A percentile compares a stretch with the other conserved stretches of the same genome.
Conservation (phyloP, 2,113 vertebrate species). For the Plecotus auritus region DNA sequence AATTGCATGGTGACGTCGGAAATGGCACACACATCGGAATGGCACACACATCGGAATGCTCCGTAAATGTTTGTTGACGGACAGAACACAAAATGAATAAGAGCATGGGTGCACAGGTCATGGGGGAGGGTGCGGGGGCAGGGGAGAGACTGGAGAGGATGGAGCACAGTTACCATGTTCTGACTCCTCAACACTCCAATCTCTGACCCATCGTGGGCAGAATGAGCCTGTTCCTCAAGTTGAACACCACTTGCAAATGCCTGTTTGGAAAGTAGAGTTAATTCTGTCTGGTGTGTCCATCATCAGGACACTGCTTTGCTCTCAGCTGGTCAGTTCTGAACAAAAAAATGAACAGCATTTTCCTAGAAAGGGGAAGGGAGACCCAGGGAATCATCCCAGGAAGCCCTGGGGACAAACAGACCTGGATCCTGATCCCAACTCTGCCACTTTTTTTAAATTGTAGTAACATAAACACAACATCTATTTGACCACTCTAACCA, state of each 20-base stretch:
- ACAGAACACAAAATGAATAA: not conserved
- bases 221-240: not conserved
- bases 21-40: not conserved
- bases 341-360: not conserved
- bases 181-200: not conserved
- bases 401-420: not conserved
- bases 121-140: not conserved
- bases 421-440: not conserved
- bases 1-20: not conserved
- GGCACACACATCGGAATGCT: not conserved
- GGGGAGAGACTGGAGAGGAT: not conserved
- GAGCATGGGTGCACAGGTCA: not conserved
- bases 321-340: not conserved
- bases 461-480: not conserved
- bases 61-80: not conserved
- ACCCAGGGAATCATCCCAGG: not conserved
- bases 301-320: not conserved
- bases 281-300: not conserved
- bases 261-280: not conserved
- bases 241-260: not conserved
- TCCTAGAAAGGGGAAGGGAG: not conserved
- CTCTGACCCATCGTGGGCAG: not conserved
- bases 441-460: not conserved
- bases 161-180: not conserved
- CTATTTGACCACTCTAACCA: not conserved